Evolutionary conservation across 2,797 vertebrate species (phyloP).

Genomic region (Leucoraja ocellata): DNA sequence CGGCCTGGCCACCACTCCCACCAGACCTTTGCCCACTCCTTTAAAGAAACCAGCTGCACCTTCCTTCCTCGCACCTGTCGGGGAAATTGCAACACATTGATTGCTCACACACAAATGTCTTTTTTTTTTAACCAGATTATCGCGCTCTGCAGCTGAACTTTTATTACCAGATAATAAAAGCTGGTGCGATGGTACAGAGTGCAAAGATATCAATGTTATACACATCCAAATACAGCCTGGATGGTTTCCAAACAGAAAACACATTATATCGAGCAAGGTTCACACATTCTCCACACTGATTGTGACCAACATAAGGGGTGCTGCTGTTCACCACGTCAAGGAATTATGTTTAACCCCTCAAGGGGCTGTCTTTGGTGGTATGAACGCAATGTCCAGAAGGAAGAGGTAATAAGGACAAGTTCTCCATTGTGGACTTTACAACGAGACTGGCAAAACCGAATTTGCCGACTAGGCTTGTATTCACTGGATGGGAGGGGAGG

Average conservation of each 20-base stretch:
- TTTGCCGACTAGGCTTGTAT: too few relatives aligned
- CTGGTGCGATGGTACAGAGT: background rate
- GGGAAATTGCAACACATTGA: background rate
- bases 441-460: too few relatives aligned
- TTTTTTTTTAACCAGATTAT: too few relatives aligned
- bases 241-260: background rate
- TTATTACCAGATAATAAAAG: background rate
- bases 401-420: too few relatives aligned
- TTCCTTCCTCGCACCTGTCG: slow-evolving; percentile 84
- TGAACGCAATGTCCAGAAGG: background rate
- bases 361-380: background rate
- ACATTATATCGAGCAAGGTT: background rate
- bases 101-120: background rate
- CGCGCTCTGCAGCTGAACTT: too few relatives aligned
- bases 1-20: slow-evolving; percentile 84
- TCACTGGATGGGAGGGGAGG: too few relatives aligned
- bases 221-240: background rate
- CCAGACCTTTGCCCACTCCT: slow-evolving; percentile 90
- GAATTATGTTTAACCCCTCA: background rate
- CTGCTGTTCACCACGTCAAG: too few relatives aligned
- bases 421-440: too few relatives aligned
- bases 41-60: slow-evolving; percentile 95
- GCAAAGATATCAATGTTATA: background rate
- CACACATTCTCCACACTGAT: background rate
- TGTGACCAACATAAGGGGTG: background rate